phyloP scores from a whole-genome alignment of 2,113 vertebrate genomes.

The Hemicordylus capensis region DNA sequence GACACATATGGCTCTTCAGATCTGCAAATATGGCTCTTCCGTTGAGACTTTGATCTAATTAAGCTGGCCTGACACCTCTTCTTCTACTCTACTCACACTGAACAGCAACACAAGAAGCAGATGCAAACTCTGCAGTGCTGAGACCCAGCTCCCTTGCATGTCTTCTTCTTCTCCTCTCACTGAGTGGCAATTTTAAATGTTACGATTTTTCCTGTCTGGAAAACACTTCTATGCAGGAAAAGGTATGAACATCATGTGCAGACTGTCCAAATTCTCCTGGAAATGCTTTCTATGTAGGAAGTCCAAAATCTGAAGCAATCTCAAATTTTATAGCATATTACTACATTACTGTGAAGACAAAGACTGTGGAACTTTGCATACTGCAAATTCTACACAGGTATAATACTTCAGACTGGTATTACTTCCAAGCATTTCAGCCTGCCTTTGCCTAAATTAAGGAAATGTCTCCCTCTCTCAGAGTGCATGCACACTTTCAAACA shows the following conservation, averaged over 20 bases:
- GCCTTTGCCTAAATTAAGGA: slow-evolving; percentile 33
- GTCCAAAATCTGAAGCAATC: not conserved
- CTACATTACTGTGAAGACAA: not conserved
- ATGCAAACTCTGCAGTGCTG: too few species aligned
- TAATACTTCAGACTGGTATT: slow-evolving; percentile 25
- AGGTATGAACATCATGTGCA: not conserved
- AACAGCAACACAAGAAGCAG: not conserved
- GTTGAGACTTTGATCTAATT: too few species aligned
- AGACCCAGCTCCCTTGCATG: too few species aligned
- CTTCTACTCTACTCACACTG: not conserved
- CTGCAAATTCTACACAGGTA: not conserved
- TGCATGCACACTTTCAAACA: not conserved
- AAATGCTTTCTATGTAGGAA: not conserved
- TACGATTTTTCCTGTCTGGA: not conserved
- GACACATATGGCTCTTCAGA: too few species aligned
- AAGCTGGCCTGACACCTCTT: too few species aligned
- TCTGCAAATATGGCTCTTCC: too few species aligned
- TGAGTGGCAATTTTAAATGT: not conserved
- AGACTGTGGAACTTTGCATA: not conserved
- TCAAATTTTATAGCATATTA: not conserved
- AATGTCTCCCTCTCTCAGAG: not conserved
- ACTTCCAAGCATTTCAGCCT: slow-evolving; percentile 39
- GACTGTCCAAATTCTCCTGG: not conserved
- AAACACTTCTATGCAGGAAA: not conserved
- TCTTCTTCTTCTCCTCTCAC: too few species aligned